These are phyloP conservation scores for Pyrocoelia pectoralis DNA, from an alignment of 2,888 invertebrate genomes.

Conservation along the genomic window DNA sequence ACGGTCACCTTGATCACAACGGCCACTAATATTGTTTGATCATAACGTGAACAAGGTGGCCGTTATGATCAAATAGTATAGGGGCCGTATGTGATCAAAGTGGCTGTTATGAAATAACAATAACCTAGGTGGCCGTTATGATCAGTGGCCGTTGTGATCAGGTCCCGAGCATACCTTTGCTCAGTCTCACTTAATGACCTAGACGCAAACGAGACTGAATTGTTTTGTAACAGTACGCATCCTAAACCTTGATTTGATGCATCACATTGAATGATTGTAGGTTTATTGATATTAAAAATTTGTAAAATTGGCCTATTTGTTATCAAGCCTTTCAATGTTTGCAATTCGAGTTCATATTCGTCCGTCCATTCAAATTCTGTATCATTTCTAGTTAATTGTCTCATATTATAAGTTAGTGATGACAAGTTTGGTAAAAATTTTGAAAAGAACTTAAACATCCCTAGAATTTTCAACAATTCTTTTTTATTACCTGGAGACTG, in stretches of 20 bases:
- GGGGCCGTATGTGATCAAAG: too few relatives aligned
- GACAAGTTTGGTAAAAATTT: conserved; percentile 38
- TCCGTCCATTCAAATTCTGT: conserved; percentile 25
- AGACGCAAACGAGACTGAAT: neutral
- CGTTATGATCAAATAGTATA: too few relatives aligned
- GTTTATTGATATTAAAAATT: conserved; percentile 31
- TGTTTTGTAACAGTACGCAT: conserved; percentile 30
- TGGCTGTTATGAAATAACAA: too few relatives aligned
- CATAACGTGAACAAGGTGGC: too few relatives aligned
- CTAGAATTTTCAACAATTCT: conserved; percentile 33
- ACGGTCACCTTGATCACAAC: too few relatives aligned
- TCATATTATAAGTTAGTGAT: conserved; percentile 24
- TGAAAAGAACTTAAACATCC: conserved; percentile 37
- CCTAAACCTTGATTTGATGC: conserved; percentile 33
- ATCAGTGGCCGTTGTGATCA: too few relatives aligned
- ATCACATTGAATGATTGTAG: conserved; percentile 32
- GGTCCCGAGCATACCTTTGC: neutral
- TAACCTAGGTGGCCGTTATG: too few relatives aligned
- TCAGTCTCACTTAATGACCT: neutral
- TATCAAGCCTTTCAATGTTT: neutral
- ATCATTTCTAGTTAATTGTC: conserved; percentile 32
- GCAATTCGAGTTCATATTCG: conserved; percentile 11
- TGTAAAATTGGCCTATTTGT: conserved; percentile 15
- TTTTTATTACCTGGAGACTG: conserved; percentile 31
- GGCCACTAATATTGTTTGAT: too few relatives aligned